Evolutionary conservation across 2,113 vertebrate species (phyloP).

Genomic region (Harpagus bidentatus): DNA sequence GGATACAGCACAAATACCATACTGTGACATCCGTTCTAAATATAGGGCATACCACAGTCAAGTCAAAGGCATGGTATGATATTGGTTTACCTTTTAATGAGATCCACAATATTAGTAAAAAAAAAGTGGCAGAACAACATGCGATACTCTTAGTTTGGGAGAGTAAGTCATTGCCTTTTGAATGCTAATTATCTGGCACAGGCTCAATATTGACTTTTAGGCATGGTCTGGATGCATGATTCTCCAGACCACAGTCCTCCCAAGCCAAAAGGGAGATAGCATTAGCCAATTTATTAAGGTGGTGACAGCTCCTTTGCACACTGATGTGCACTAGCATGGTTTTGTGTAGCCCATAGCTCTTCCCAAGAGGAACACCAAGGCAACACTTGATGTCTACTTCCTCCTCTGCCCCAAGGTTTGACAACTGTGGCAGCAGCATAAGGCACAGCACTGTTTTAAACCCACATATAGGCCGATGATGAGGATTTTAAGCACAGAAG

Average conservation of each 20-base stretch:
- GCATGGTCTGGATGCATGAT: neutral
- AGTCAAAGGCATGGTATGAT: neutral
- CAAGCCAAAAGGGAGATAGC: neutral
- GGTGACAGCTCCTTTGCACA: neutral
- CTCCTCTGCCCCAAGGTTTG: neutral
- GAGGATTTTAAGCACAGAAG: neutral
- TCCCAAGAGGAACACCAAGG: neutral
- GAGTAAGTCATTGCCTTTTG: neutral
- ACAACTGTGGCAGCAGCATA: neutral
- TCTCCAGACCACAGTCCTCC: neutral
- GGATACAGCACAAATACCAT: slow-evolving; percentile 11
- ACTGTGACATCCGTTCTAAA: slow-evolving; percentile 14
- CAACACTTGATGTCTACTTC: neutral
- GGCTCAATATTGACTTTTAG: neutral
- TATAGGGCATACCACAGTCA: neutral
- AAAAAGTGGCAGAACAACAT: neutral
- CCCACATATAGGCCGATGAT: neutral
- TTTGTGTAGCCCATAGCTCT: neutral
- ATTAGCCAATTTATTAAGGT: neutral
- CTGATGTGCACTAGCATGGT: neutral
- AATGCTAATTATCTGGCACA: neutral
- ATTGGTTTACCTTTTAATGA: slow-evolving; percentile 45
- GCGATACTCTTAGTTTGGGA: neutral
- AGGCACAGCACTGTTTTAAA: neutral
- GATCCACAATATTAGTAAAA: neutral